These are phyloP conservation scores for Leucopternis melanops DNA, from an alignment of 2,113 vertebrate species.

Conservation along the genomic window DNA sequence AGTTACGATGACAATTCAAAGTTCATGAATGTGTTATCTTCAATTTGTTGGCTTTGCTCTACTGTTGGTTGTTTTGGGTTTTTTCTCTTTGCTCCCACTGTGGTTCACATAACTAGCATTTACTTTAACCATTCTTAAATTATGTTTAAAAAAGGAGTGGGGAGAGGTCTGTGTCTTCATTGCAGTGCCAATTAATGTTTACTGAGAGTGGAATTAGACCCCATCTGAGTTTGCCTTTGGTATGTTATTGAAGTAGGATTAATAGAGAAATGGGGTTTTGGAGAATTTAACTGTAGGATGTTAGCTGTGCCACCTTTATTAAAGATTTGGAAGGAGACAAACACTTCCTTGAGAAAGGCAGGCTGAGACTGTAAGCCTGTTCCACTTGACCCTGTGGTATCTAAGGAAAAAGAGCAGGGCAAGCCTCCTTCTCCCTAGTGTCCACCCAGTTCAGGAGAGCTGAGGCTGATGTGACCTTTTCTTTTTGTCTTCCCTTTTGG, in stretches of 20 bases:
- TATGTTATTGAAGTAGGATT: not conserved
- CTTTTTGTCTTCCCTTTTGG: not conserved
- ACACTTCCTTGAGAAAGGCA: not conserved
- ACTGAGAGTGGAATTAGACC: not conserved
- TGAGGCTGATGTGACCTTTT: not conserved
- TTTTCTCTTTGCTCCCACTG: not conserved
- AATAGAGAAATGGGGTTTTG: not conserved
- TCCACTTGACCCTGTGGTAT: not conserved
- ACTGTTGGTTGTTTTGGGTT: not conserved
- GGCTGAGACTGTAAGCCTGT: not conserved
- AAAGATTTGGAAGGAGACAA: not conserved
- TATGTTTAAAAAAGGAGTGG: not conserved
- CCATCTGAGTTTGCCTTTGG: not conserved
- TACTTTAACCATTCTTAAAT: not conserved
- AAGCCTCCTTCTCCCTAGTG: not conserved
- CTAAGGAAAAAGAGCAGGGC: not conserved
- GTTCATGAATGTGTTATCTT: not conserved
- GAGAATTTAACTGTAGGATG: not conserved
- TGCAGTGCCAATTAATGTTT: not conserved
- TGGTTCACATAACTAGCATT: not conserved
- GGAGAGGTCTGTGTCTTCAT: not conserved
- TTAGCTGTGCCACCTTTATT: not conserved
- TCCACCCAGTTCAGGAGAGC: not conserved
- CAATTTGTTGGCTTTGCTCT: not conserved
- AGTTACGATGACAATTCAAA: not conserved